Percentiles rank a stretch among this genome's conserved stretches.
Conservation (phyloP, 2,113 vertebrate genomes). For the Leptosomus discolor region DNA sequence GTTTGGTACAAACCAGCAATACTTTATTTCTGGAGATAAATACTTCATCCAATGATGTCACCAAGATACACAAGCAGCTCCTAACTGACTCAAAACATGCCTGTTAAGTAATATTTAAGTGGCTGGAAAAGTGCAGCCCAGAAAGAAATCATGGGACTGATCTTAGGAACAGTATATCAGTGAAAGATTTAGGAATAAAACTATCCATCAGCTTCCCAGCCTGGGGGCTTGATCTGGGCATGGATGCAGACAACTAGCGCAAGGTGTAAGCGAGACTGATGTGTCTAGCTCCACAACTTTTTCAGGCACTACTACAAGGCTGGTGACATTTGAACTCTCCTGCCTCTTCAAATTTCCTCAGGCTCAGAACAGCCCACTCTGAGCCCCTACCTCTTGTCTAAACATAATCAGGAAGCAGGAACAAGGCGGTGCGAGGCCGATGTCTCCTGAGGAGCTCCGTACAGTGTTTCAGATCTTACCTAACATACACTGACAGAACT, state of each 20-base stretch:
- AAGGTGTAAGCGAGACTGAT: background rate
- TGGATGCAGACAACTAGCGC: background rate
- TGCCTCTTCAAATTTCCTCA: background rate
- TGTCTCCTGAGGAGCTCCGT: background rate
- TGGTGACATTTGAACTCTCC: background rate
- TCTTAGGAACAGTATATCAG: background rate
- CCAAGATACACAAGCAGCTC: background rate
- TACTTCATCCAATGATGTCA: background rate
- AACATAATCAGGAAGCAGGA: background rate
- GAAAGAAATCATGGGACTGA: background rate
- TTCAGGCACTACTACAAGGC: background rate
- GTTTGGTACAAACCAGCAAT: background rate
- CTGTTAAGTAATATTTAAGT: background rate
- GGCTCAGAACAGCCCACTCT: background rate
- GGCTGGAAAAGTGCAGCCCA: background rate
- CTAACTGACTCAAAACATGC: background rate
- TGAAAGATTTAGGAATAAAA: background rate
- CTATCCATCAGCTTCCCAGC: background rate
- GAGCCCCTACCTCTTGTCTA: background rate
- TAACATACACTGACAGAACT: conserved; percentile 55
- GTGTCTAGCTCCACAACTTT: background rate
- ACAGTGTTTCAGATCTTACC: background rate
- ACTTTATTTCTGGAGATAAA: background rate
- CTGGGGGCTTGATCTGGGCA: background rate
- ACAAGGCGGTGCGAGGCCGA: background rate